Percentiles rank a stretch among this genome's conserved stretches.
Evolutionary conservation across 2,113 vertebrate species (phyloP).

Genomic region (Macrotis lagotis): DNA sequence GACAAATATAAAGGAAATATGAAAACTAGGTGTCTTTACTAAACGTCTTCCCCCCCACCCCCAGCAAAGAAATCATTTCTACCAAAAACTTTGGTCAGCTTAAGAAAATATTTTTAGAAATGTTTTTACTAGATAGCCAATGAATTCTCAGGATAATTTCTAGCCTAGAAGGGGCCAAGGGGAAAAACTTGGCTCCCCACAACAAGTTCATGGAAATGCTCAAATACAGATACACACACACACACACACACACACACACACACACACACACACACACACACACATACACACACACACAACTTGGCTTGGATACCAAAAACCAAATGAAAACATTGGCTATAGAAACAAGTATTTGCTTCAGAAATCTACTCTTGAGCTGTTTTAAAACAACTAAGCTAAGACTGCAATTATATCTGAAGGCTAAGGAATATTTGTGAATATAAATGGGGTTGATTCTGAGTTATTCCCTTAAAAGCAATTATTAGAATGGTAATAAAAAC

Average conservation of each 20-base stretch:
- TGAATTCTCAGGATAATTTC: constrained; percentile 12
- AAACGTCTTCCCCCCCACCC: background rate
- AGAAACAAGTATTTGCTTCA: constrained; percentile 15
- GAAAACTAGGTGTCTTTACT: background rate
- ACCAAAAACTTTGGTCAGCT: constrained; percentile 11
- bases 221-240: too few species aligned
- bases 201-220: background rate
- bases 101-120: background rate
- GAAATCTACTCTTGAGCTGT: background rate
- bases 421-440: background rate
- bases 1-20: background rate
- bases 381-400: background rate
- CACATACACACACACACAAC: too few species aligned
- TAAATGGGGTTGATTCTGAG: background rate
- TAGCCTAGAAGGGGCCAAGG: background rate
- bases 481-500: constrained; percentile 17
- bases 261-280: too few species aligned
- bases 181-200: background rate
- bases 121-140: background rate
- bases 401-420: background rate
- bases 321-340: background rate
- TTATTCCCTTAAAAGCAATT: background rate
- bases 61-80: constrained; percentile 8
- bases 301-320: too few species aligned
- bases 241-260: too few species aligned